Evolutionary conservation across 2,888 invertebrate species (phyloP).

Genomic region (Stegana nigrithorax): DNA sequence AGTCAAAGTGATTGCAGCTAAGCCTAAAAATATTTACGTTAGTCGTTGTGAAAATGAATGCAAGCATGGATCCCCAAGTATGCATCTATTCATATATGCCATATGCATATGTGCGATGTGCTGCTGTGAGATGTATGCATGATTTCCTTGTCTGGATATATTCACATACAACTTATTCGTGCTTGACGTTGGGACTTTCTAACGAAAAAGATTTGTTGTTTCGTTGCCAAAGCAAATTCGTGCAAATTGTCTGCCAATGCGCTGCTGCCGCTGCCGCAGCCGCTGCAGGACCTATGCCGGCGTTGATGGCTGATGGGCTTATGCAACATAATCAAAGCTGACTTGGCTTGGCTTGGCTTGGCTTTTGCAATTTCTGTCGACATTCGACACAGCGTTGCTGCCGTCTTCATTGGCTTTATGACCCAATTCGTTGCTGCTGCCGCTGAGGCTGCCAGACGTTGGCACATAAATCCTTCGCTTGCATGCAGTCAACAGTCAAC

Average conservation of each 20-base stretch:
- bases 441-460: not conserved
- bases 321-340: slow-evolving; percentile 2
- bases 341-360: not conserved
- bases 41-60: too few species aligned
- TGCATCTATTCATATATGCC: too few species aligned
- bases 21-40: too few species aligned
- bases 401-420: not conserved
- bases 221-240: slow-evolving; percentile 6
- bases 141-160: too few species aligned
- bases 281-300: not conserved
- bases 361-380: not conserved
- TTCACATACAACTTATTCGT: too few species aligned
- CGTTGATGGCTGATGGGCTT: not conserved
- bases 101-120: too few species aligned
- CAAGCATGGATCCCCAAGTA: too few species aligned
- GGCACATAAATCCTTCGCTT: slow-evolving; percentile 12
- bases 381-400: not conserved
- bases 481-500: too few species aligned
- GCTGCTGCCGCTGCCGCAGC: not conserved
- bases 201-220: slow-evolving; percentile 10
- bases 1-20: too few species aligned
- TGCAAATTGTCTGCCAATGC: slow-evolving; percentile 11
- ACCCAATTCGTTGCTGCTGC: slow-evolving; percentile 4
- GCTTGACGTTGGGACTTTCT: slow-evolving; percentile 2
- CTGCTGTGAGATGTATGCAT: too few species aligned